Conservation (phyloP, 2,113 vertebrate genomes). For the Gymnorhina tibicen region DNA sequence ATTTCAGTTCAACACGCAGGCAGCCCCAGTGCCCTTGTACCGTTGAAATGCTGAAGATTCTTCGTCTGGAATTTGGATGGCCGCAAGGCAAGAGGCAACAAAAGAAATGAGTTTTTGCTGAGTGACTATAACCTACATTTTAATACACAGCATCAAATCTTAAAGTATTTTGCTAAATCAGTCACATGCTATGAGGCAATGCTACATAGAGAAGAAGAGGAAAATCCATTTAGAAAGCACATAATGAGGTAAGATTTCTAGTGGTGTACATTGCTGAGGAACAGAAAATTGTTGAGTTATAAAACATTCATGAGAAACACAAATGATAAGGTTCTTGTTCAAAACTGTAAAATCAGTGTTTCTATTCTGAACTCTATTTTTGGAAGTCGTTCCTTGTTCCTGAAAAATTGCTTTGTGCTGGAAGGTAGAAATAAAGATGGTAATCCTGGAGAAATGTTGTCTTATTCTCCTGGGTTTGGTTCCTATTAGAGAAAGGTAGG, state of each 20-base stretch:
- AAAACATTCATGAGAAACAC: not conserved
- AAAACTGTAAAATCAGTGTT: slow-evolving; percentile 2
- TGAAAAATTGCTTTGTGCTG: not conserved
- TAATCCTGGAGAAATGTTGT: not conserved
- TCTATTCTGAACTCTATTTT: not conserved
- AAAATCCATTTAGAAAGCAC: slow-evolving; percentile 20
- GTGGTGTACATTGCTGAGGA: not conserved
- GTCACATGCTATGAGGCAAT: not conserved
- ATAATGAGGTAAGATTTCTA: not conserved
- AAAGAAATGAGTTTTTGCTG: not conserved
- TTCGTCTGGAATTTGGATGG: not conserved
- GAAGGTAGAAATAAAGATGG: not conserved
- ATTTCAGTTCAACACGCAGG: not conserved
- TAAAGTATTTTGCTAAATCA: not conserved
- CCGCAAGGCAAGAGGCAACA: not conserved
- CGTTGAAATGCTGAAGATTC: not conserved
- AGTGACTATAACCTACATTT: not conserved
- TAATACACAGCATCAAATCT: not conserved
- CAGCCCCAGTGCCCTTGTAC: not conserved
- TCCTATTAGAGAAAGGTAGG: not conserved
- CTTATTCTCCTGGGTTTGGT: not conserved
- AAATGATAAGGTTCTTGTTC: not conserved
- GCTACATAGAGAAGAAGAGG: not conserved
- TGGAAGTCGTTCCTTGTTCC: not conserved
- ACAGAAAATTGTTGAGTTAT: not conserved